These are phyloP conservation scores for Pemphredon lugubris DNA, from an alignment of 2,888 invertebrate genomes.

Conservation along the genomic window DNA sequence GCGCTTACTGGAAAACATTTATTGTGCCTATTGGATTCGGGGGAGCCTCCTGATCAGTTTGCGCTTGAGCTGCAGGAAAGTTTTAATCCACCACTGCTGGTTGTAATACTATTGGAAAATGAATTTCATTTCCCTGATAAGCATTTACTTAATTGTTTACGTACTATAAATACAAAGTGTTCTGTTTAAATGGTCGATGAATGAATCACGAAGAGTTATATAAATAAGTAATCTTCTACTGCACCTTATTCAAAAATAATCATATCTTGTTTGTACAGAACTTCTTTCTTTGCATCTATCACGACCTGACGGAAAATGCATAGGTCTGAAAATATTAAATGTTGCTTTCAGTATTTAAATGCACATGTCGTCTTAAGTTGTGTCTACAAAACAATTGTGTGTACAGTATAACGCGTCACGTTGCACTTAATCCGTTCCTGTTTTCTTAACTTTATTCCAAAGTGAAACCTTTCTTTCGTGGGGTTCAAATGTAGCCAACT, in stretches of 20 bases:
- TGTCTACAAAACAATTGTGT: constrained; percentile 34
- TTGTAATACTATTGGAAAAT: too few relatives aligned
- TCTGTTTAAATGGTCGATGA: too few relatives aligned
- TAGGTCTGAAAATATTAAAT: constrained; percentile 24
- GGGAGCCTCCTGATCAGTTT: too few relatives aligned
- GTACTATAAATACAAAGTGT: not conserved
- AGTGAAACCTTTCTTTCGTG: constrained; percentile 26
- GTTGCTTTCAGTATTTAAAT: constrained; percentile 52
- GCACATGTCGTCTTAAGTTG: constrained; percentile 52
- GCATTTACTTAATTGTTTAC: not conserved
- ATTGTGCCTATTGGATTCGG: too few relatives aligned
- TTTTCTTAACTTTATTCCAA: constrained; percentile 35
- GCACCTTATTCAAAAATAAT: constrained; percentile 11
- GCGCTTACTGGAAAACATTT: too few relatives aligned
- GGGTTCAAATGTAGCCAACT: constrained; percentile 29
- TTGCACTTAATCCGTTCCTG: constrained; percentile 27
- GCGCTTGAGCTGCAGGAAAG: too few relatives aligned
- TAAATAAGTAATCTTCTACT: constrained; percentile 18
- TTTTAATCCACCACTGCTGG: too few relatives aligned
- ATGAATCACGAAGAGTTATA: too few relatives aligned
- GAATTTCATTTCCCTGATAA: not conserved
- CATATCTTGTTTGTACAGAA: constrained; percentile 27
- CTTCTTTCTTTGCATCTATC: constrained; percentile 21
- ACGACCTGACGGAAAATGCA: constrained; percentile 13
- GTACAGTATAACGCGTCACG: constrained; percentile 32